phyloP scores from a whole-genome alignment of 35 echinoderm and acorn worm genomes.

The Patiria miniata region DNA sequence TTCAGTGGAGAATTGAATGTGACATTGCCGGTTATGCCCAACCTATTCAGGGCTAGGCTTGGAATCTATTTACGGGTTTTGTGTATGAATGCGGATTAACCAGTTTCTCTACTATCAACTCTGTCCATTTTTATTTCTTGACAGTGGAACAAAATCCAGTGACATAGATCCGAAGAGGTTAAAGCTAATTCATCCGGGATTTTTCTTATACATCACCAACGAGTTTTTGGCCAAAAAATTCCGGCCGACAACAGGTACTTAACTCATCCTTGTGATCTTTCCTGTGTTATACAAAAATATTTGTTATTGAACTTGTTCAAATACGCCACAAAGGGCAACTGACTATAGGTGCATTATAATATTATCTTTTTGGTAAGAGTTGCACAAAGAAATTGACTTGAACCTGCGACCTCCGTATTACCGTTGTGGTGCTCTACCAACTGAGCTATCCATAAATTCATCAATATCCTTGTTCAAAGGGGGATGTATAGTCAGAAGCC shows the following conservation, averaged over 20 bases:
- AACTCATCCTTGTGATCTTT: background rate
- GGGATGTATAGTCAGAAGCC: too few relatives aligned
- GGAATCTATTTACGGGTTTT: too few relatives aligned
- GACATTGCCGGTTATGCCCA: too few relatives aligned
- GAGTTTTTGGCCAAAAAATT: constrained; percentile 20
- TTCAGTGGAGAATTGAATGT: too few relatives aligned
- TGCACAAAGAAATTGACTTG: background rate
- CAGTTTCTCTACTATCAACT: too few relatives aligned
- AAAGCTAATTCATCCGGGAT: constrained; percentile 50
- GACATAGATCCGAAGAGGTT: background rate
- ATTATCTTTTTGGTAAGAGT: background rate
- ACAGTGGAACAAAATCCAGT: background rate
- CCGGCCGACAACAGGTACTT: constrained; percentile 51
- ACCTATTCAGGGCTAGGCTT: too few relatives aligned
- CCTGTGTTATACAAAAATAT: background rate
- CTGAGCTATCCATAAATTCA: too few relatives aligned
- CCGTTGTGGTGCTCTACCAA: background rate
- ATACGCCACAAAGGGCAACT: too few relatives aligned
- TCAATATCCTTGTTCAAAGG: too few relatives aligned
- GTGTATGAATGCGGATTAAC: too few relatives aligned
- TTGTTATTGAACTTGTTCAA: background rate
- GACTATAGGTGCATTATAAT: background rate
- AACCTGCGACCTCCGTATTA: background rate
- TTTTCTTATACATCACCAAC: constrained; percentile 35
- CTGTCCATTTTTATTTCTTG: too few relatives aligned